These are phyloP conservation scores for Solea senegalensis DNA, from an alignment of 2,113 vertebrate genomes.

Conservation along the genomic window DNA sequence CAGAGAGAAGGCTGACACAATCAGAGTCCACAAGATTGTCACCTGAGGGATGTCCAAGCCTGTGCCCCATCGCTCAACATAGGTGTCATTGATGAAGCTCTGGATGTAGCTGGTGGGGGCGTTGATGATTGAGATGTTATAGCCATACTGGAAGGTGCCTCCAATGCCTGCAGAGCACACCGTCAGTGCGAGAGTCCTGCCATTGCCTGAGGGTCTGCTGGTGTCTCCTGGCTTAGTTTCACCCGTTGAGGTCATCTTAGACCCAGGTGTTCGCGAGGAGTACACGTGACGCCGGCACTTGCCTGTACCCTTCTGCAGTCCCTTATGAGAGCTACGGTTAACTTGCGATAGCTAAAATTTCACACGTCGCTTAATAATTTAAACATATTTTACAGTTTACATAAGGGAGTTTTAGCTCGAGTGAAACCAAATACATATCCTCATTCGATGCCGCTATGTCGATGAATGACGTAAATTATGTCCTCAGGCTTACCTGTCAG, in stretches of 20 bases:
- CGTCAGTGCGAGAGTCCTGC: constrained; percentile 81
- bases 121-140: constrained; percentile 92
- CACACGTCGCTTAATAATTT: not conserved
- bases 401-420: too few species aligned
- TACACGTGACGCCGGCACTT: not conserved
- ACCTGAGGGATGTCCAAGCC: constrained; percentile 72
- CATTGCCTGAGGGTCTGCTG: constrained; percentile 9
- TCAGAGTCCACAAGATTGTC: constrained; percentile 87
- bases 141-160: constrained; percentile 93
- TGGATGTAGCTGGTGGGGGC: constrained; percentile 88
- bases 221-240: constrained; percentile 16
- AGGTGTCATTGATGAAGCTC: constrained; percentile 87
- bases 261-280: not conserved
- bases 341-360: not conserved
- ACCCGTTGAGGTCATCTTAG: constrained; percentile 35
- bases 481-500: too few species aligned
- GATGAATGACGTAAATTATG: too few species aligned
- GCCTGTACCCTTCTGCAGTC: not conserved
- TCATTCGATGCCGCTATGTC: too few species aligned
- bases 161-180: constrained; percentile 88
- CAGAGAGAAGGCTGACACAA: constrained; percentile 85
- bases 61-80: constrained; percentile 77
- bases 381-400: too few species aligned
- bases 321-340: not conserved
- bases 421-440: too few species aligned